phyloP scores from a whole-genome alignment of 2,888 invertebrate species.

The Machimus atricapillus region DNA sequence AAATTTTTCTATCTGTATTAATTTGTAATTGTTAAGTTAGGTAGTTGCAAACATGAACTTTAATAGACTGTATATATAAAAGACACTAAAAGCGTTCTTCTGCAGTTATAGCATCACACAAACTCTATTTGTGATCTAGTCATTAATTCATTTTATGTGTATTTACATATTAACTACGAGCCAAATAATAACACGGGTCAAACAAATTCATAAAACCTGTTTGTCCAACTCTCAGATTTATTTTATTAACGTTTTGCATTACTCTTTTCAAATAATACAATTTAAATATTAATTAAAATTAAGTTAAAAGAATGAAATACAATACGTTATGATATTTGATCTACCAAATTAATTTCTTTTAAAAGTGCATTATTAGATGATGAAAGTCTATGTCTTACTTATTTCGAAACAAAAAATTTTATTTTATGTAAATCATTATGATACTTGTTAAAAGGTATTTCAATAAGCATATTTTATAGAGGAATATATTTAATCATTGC shows the following conservation, averaged over 20 bases:
- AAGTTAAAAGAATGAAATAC: too few relatives aligned
- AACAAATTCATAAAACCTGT: not conserved
- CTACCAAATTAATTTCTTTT: too few relatives aligned
- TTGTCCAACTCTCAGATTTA: not conserved
- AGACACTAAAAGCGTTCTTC: not conserved
- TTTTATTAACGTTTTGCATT: not conserved
- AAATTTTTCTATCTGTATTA: not conserved
- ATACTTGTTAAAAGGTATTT: too few relatives aligned
- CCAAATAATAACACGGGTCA: not conserved
- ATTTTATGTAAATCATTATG: too few relatives aligned
- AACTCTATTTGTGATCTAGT: not conserved
- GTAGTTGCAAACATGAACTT: not conserved
- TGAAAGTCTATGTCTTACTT: too few relatives aligned
- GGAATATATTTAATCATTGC: not conserved
- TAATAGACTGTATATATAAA: not conserved
- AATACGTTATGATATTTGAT: too few relatives aligned
- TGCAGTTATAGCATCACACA: not conserved
- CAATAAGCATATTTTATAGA: not conserved
- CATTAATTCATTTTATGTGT: not conserved
- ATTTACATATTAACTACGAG: not conserved
- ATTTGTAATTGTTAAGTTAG: not conserved
- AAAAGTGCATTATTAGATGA: not conserved
- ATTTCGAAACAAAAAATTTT: too few relatives aligned
- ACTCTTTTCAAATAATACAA: too few relatives aligned
- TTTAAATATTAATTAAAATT: too few relatives aligned